Evolutionary conservation across 2,888 invertebrate genomes (phyloP), one percentile per base, ranked within the genome.

Genomic region (Megastigmus dorsalis): DNA sequence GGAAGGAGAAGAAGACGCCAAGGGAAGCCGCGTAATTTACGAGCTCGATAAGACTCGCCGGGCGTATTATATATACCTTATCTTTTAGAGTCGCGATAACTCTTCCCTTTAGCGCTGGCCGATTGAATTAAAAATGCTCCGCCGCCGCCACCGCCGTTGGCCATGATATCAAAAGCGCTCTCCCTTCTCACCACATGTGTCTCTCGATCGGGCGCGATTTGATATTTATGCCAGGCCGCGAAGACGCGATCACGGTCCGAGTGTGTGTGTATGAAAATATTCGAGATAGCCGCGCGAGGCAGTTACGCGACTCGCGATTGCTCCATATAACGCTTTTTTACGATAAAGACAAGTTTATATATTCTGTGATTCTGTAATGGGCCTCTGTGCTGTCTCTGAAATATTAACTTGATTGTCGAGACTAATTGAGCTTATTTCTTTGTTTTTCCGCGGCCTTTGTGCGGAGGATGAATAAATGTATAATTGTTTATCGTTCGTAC

Each of bases 71-170:
- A n/a, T n/a, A n/a, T n/a, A n/a, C 48, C 43, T 52, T 62, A 74
- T 74, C 68, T 68, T 38, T 54, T 18, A 30, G 28, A 54, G 70
- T 65, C 48, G 67, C 50, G 67, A 68, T 74, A 68, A 63, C 50
- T 68, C 57, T 67, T 50, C 18, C 48, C 68, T 50, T 68, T 62
- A 55, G 62, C 48, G 62, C 55, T 28, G 26, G 15, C 67, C n/a
- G 62, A 68, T 68, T 74, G 68, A 74, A 73, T 73, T 74, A 62
- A 67, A 74, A 72, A 60, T 38, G 23, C n/a, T n/a, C n/a, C n/a
- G 30, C 20, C 45, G 59, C 15, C 30, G 45, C 10, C 18, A 9
- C 13, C 13, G 23, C 6, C 15, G 5, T n/a, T n/a, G n/a, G n/a
- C n/a, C n/a, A 36, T 38, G 26, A 57, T 57, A 71, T 63, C 55